These are phyloP conservation scores for Coreoperca whiteheadi DNA, from an alignment of 2,113 vertebrate species.

Conservation along the genomic window DNA sequence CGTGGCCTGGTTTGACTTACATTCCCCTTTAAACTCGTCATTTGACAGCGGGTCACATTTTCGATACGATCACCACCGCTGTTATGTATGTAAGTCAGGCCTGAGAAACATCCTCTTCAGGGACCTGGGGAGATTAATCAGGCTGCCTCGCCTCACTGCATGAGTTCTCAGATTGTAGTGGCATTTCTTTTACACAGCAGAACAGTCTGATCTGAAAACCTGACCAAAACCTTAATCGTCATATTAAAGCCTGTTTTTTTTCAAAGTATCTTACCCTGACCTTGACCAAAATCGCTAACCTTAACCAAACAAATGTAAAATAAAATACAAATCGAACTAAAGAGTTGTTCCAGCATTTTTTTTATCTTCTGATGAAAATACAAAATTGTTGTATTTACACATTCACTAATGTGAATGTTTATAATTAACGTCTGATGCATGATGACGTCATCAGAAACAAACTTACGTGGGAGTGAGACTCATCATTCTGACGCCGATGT, in stretches of 20 bases:
- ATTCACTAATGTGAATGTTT: background rate
- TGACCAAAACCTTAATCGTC: background rate
- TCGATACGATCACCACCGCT: background rate
- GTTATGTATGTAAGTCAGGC: background rate
- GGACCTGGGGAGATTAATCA: background rate
- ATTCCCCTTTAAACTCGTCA: conserved; percentile 12
- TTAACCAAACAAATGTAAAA: no score
- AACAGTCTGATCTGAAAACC: background rate
- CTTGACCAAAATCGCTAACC: background rate
- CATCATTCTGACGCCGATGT: conserved; percentile 97
- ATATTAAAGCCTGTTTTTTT: background rate
- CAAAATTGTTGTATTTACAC: background rate
- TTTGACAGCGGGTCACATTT: conserved; percentile 17
- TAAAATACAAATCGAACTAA: no score
- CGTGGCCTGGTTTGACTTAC: background rate
- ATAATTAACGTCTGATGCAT: no score
- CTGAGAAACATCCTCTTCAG: background rate
- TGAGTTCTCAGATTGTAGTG: background rate
- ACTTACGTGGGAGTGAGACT: conserved; percentile 91
- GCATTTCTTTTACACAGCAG: background rate
- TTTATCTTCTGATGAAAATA: background rate
- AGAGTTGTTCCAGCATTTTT: background rate
- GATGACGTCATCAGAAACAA: background rate
- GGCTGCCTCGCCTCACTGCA: background rate
- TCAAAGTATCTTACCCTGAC: background rate